Conservation (phyloP, 2,113 vertebrate species). For the Lycaon pictus region DNA sequence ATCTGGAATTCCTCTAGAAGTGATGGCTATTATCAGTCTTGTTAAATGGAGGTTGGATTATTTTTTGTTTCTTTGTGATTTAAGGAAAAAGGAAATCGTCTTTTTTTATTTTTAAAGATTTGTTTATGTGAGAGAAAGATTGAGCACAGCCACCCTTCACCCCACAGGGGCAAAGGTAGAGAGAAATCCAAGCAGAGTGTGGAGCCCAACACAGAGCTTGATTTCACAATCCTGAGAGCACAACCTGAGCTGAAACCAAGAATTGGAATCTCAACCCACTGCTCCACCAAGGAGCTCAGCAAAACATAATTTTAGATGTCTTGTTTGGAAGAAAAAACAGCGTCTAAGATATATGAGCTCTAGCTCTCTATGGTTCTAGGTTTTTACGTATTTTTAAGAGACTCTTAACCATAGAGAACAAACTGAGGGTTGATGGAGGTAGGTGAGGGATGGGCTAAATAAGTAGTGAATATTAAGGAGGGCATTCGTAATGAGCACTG, state of each 20-base stretch:
- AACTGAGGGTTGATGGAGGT: not conserved
- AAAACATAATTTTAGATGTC: not conserved
- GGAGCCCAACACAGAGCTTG: not conserved
- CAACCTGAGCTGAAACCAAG: no score
- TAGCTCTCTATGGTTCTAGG: not conserved
- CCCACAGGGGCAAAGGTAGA: not conserved
- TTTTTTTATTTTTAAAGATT: not conserved
- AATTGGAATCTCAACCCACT: no score
- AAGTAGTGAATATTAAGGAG: not conserved
- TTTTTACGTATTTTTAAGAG: not conserved
- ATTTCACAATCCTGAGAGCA: not conserved
- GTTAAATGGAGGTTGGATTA: not conserved
- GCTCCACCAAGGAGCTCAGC: no score
- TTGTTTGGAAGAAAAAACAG: not conserved
- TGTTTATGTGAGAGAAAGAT: not conserved
- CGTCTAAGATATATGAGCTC: not conserved
- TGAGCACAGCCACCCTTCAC: not conserved
- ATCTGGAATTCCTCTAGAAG: not conserved
- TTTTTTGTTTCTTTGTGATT: conserved; percentile 15
- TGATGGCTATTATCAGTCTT: conserved; percentile 27
- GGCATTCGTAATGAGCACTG: not conserved
- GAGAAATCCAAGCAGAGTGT: not conserved
- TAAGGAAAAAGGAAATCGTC: not conserved
- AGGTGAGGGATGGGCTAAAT: not conserved
- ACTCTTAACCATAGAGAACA: not conserved